Percentiles rank a stretch among this genome's conserved stretches.
These are phyloP conservation scores for Ptychadena robeensis DNA, from an alignment of 2,797 vertebrate species.

Conservation along the genomic window DNA sequence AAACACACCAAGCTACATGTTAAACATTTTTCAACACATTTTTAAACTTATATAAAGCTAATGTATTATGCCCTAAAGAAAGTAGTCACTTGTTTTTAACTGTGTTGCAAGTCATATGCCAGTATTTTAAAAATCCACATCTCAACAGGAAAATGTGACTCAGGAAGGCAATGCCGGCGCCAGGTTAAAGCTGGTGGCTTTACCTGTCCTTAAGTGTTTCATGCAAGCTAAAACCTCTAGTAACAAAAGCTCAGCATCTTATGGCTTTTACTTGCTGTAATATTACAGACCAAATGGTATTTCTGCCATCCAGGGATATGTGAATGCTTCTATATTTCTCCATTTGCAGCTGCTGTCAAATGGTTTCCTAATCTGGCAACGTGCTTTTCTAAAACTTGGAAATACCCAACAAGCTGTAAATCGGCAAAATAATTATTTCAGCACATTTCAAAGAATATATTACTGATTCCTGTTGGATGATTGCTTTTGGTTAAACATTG, in stretches of 20 bases:
- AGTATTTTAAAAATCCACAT: neutral
- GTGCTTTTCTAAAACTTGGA: conserved; percentile 41
- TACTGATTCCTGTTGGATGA: neutral
- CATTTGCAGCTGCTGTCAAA: conserved; percentile 33
- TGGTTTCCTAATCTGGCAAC: conserved; percentile 42
- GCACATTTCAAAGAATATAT: conserved; percentile 1
- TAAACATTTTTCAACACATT: neutral
- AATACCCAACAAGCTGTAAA: conserved; percentile 27
- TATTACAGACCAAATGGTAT: conserved; percentile 25
- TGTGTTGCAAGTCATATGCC: neutral
- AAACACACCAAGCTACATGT: neutral
- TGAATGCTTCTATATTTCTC: conserved; percentile 43
- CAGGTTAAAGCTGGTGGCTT: conserved; percentile 78
- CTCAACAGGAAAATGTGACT: conserved; percentile 63
- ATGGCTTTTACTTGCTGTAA: conserved; percentile 17
- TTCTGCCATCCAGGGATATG: conserved; percentile 5
- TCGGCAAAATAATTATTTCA: conserved; percentile 10
- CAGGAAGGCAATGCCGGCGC: conserved; percentile 74
- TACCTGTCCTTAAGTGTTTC: conserved; percentile 73
- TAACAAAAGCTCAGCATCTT: conserved; percentile 15
- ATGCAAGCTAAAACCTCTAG: conserved; percentile 23
- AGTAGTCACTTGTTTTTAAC: neutral
- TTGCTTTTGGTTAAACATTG: neutral
- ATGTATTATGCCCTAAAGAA: no score
- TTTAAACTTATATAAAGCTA: neutral